Base-by-base conservation (phyloP, 2,888 invertebrate genomes). In the Vesta saturnalis region DNA sequence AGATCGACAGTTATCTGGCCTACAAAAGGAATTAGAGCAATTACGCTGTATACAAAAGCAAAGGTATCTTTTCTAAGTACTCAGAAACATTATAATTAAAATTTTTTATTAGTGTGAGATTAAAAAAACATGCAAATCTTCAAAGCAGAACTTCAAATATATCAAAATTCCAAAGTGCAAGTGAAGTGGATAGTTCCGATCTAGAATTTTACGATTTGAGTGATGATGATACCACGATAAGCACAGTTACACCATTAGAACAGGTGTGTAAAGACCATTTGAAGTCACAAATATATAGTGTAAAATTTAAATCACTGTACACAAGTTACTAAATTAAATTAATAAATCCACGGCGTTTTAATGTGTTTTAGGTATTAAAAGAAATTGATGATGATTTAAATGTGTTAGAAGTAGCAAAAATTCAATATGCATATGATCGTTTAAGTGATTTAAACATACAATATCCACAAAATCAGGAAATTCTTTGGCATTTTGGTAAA, bases 151-250 rank as follows among this genome's bases (percentile, higher is more conserved):
- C 75, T 1, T 74, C 75, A 15, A 65, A 71, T 18, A 63, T 72
- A n/a, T 83, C 83, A 47, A 82, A 82, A 57, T 83, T 80, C 71
- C 72, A 72, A n/a, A 82, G 81, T 71, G 77, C 79, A 15, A 72
- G 76, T 39, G 80, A 81, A 64, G 21, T 76, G 2, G 83, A 81
- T 54, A 83, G 83, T 73, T 83, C 83, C 2, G 84, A 84, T 74
- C 71, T 81, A 67, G 84, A 84, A 70, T 84, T 82, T 74, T 84
- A 82, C 67, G 84, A 84, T 76, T 72, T 83, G 4, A 82, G 80
- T 69, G 83, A 83, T 66, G 81, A 83, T 55, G 83, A 83, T 65
- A n/a, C 39, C 2, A 72, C 63, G 43, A 66, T 67, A n/a, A 57
- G 64, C 3, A 54, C 54, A 10, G 14, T 43, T 12, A 71, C 73